Evolutionary conservation across 37 sponge, comb jelly and placozoan genomes (phyloP), one percentile per base, ranked within the genome.

Genomic region (Tethya wilhelma): DNA sequence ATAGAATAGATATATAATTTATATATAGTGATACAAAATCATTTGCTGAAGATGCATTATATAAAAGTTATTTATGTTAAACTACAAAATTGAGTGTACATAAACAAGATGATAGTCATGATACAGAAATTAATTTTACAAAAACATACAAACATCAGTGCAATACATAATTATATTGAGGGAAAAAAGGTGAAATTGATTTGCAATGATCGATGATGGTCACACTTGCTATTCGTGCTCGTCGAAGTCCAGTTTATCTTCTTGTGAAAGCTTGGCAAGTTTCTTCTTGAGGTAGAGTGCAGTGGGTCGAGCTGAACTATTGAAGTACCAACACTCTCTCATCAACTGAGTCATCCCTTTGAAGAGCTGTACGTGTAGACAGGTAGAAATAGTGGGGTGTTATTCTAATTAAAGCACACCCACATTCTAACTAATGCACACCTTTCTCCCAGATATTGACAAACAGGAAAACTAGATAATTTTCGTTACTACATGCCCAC

Each of bases 261-360:
- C 73, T 45, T 70, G 45, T 29, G 68, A 62, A 7, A 87, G 40
- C 44, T 66, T 72, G 59, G 39, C 38, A 8, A 95, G 71, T 43
- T 73, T 91, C 79, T 84, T 95, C 71, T 90, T 91, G 68, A 88
- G 40, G 41, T 85, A 76, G 33, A 91, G 53, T 7, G 92, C 92
- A 26, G 86, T 88, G 31, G 79, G 89, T 80, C 96, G 43, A 30
- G 92, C 91, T 23, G 71, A 57, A 41, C 83, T 71, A 71, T 88
- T 67, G 20, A 49, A 74, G 69, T 74, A 81, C 96, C 96, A 95
- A 42, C 96, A 95, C 64, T 91, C 96, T 29, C 44, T 22, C 82
- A 95, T 88, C 28, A 91, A 12, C 32, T 56, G 69, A 19, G 34
- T 55, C 89, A 90, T 74, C 32, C 68, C 56, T 14, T 38, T 19